phyloP scores from a whole-genome alignment of 2,888 invertebrate species.

The Ethmia dodecea region DNA sequence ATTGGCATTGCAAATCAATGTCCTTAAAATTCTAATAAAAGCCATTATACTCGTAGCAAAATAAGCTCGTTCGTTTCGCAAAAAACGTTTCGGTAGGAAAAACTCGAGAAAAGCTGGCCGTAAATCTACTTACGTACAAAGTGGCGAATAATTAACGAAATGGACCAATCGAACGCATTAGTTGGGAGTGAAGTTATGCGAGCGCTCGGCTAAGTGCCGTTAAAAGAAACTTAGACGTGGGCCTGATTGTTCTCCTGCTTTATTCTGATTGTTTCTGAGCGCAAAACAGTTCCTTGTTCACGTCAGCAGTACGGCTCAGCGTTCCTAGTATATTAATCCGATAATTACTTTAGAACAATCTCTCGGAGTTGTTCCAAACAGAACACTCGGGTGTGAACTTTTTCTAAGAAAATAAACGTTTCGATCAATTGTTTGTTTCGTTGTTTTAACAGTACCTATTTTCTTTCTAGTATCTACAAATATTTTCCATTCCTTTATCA shows the following conservation, averaged over 20 bases:
- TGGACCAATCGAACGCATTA: slow-evolving; percentile 75
- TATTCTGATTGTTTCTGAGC: slow-evolving; percentile 72
- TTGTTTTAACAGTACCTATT: too few relatives aligned
- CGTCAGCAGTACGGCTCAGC: slow-evolving; percentile 50
- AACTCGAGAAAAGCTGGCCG: slow-evolving; percentile 52
- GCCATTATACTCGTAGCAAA: slow-evolving; percentile 43
- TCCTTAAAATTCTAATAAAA: slow-evolving; percentile 52
- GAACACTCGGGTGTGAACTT: slow-evolving; percentile 41
- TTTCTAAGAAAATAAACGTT: slow-evolving; percentile 60
- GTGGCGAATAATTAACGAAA: slow-evolving; percentile 77
- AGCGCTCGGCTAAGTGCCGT: slow-evolving; percentile 66
- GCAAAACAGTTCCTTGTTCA: slow-evolving; percentile 58
- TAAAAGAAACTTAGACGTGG: slow-evolving; percentile 75
- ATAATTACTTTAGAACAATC: slow-evolving; percentile 75
- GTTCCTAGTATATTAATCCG: slow-evolving; percentile 69
- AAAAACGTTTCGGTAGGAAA: slow-evolving; percentile 45
- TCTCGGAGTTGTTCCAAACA: slow-evolving; percentile 48
- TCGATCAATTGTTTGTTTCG: slow-evolving; percentile 45
- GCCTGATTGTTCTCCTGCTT: slow-evolving; percentile 68
- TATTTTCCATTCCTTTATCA: too few relatives aligned
- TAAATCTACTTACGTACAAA: slow-evolving; percentile 76
- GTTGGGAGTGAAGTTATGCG: slow-evolving; percentile 69
- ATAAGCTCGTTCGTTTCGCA: slow-evolving; percentile 29
- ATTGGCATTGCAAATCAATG: slow-evolving; percentile 50
- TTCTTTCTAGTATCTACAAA: too few relatives aligned